Percentiles rank a stretch among this genome's conserved stretches.
These are phyloP conservation scores for Tokudaia tokunoshimensis DNA, from an alignment of 2,797 vertebrate species.

Conservation along the genomic window DNA sequence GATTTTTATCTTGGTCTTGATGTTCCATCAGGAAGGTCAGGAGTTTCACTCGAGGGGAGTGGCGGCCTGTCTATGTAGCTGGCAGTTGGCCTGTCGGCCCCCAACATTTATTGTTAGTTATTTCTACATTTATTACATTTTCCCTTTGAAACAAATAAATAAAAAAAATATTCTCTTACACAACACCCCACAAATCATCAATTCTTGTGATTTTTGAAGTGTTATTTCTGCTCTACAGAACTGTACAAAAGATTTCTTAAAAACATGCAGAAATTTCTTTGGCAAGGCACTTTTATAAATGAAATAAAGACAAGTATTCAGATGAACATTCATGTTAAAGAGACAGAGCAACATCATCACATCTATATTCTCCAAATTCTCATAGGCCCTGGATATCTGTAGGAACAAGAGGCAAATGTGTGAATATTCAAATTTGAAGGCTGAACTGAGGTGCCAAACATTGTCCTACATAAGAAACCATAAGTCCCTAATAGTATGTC, in stretches of 20 bases:
- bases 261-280: constrained; percentile 80
- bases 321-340: constrained; percentile 81
- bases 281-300: constrained; percentile 87
- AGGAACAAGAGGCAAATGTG: not conserved
- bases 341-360: constrained; percentile 48
- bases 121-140: constrained; percentile 86
- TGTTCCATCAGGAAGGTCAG: no score
- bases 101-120: not conserved
- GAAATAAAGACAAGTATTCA: constrained; percentile 64
- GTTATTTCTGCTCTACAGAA: constrained; percentile 86
- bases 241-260: constrained; percentile 88
- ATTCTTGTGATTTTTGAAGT: constrained; percentile 88
- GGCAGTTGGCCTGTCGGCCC: no score
- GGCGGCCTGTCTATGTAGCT: no score
- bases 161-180: constrained; percentile 77
- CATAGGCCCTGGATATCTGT: not conserved
- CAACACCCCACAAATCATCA: constrained; percentile 81
- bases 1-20: no score
- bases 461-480: not conserved
- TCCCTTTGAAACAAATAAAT: constrained; percentile 86
- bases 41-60: no score
- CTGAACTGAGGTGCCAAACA: not conserved
- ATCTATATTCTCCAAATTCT: not conserved
- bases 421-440: constrained; percentile 51
- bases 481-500: not conserved